Base-by-base conservation (phyloP, 1,140 invertebrate species). In the Trichonephila clavipes region DNA sequence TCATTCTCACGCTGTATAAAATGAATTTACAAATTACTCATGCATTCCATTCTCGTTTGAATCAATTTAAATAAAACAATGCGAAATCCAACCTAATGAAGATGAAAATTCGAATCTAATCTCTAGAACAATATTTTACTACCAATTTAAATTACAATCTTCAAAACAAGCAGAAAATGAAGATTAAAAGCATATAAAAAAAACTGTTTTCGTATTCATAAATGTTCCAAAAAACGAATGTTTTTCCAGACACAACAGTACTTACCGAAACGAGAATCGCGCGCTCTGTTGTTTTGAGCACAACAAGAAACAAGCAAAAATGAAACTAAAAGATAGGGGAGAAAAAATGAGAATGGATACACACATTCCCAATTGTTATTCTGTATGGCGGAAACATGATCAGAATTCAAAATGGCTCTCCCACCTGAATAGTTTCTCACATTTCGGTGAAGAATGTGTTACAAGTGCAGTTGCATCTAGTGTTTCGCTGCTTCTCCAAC, bases 361-460 rank as follows among this genome's bases (percentile, higher is more conserved):
- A 40, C 34, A 6, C 85, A 62, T 64, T 64, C 28, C 1, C 85
- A 19, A 87, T 87, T 87, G 85, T 87, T 87, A 87, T 87, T 87
- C 85, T 64, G 58, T 66, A 87, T 64, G 85, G 61, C 61, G 18
- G 85, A 24, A 87, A 87, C 85, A 7, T 59, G 85, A 87, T 87
- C 85, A 87, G 85, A 87, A 87, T 87, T 87, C 85, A 87, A 87
- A 87, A 87, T 87, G 61, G 59, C 85, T 34, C 40, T 28, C 24
- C 59, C 85, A 87, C 85, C 85, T 87, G 85, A 87, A 87, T 64
- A 62, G 58, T 64, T 87, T 87, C 85, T 87, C 85, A 87, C 85
- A 59, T 62, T 87, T 58, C 34, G 34, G 58, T 14, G 24, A 40
- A 28, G 72, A 77, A 77, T 19, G 72, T 28, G 24, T 77, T 77